Conservation (phyloP, 2,113 vertebrate genomes). For the Chionis minor region DNA sequence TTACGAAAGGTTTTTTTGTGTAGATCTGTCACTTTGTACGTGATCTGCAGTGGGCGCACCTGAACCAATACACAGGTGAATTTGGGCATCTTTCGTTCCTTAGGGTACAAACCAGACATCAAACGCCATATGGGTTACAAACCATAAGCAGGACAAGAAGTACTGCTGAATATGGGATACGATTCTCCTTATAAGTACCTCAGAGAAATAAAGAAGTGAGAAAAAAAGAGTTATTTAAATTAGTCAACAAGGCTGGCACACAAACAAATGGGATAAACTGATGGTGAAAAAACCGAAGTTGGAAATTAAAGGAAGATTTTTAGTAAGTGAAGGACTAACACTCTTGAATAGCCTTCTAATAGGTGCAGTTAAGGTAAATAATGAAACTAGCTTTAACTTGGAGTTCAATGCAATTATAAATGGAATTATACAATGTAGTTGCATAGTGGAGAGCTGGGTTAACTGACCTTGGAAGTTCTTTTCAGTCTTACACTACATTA, state of each 20-base stretch:
- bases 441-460: not conserved
- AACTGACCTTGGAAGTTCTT: conserved; percentile 41
- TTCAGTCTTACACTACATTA: not conserved
- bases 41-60: not conserved
- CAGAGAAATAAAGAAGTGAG: not conserved
- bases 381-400: conserved; percentile 31
- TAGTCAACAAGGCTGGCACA: not conserved
- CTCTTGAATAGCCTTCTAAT: not conserved
- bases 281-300: not conserved
- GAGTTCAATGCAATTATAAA: conserved; percentile 27
- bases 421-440: conserved; percentile 5
- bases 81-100: not conserved
- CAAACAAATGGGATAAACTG: not conserved
- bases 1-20: not conserved
- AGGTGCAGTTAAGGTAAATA: conserved; percentile 33
- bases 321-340: not conserved
- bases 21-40: not conserved
- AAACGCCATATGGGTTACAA: not conserved
- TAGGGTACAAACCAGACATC: not conserved
- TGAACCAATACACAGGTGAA: not conserved
- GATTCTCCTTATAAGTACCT: not conserved
- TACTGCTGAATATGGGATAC: not conserved
- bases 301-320: conserved; percentile 23
- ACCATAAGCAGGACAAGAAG: not conserved
- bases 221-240: conserved; percentile 4